Evolutionary conservation across 2,113 vertebrate genomes (phyloP).

Genomic region (Sinocyclocheilus anshuiensis): DNA sequence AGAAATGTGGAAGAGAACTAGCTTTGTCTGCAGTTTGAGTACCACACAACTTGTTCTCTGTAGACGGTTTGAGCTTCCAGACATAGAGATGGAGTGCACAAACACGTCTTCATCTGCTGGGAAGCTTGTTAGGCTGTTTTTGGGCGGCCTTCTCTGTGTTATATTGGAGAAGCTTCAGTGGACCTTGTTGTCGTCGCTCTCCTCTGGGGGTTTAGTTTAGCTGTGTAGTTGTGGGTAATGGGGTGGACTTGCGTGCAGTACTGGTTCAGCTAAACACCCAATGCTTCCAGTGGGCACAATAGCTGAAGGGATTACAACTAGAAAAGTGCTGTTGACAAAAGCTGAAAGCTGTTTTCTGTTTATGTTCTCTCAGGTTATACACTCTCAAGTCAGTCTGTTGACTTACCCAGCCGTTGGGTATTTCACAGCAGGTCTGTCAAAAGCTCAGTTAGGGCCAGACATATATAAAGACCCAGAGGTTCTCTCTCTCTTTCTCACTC

Average conservation of each 20-base stretch:
- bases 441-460: conserved; percentile 16
- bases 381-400: conserved; percentile 17
- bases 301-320: conserved; percentile 51
- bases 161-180: neutral
- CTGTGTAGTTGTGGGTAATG: conserved; percentile 34
- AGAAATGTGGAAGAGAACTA: neutral
- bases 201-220: conserved; percentile 23
- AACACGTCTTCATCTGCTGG: neutral
- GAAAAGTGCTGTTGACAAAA: conserved; percentile 33
- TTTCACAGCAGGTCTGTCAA: conserved; percentile 35
- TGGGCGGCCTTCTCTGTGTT: neutral
- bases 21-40: neutral
- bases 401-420: conserved; percentile 19
- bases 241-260: conserved; percentile 45
- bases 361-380: conserved; percentile 37
- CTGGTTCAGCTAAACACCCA: conserved; percentile 33
- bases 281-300: conserved; percentile 35
- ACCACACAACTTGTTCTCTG: neutral
- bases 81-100: neutral
- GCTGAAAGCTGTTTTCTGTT: conserved; percentile 44
- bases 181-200: neutral
- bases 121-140: conserved; percentile 18
- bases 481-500: neutral
- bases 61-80: neutral
- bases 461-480: conserved; percentile 7